Base-by-base conservation (phyloP, 2,113 vertebrate genomes). In the Columbina picui region DNA sequence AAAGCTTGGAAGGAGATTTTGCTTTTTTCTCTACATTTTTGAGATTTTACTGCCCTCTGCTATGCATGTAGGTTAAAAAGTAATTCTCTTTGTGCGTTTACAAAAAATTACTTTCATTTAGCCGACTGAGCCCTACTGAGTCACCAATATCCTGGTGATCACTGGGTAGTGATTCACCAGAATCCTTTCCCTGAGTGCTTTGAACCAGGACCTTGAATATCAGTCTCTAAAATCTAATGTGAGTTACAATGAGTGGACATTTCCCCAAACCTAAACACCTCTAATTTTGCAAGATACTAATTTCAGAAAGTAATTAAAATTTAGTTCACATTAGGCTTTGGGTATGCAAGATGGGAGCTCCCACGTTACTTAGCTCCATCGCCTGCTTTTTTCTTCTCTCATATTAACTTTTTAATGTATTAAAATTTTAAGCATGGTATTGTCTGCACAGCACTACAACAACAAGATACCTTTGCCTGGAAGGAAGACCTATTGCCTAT, bases 51-150 rank as follows among this genome's bases (percentile, higher is more conserved):
- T 52, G 32, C 25, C 18, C 8, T 74, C 29, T 91, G 32, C 9
- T 32, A 29, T 19, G 12, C n/a, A 78, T 12, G 53, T 38, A 74
- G 19, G 13, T 47, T 55, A 43, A 79, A 84, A 55, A 9, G 4
- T 47, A 50, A 47, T 59, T 63, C 6, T 68, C 4, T 39, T 3
- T 43, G 13, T 41, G 30, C 5, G 1, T 16, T 9, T 56, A 25
- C 15, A 60, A 32, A 50, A 34, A 50, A 2, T 34, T 27, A 43
- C 19, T 29, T 67, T 59, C 0, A 2, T 49, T 68, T 56, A 80
- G 36, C 14, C 41, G 76, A 0, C 1, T 47, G 61, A 39, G 11
- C 26, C 8, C 5, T 26, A 1, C 3, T 57, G 30, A 84, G 14
- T 10, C 39, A 55, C 10, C 19, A 22, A 38, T 61, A 34, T 30